phyloP scores from a whole-genome alignment of 2,797 vertebrate species.

The Graptemys geographica region DNA sequence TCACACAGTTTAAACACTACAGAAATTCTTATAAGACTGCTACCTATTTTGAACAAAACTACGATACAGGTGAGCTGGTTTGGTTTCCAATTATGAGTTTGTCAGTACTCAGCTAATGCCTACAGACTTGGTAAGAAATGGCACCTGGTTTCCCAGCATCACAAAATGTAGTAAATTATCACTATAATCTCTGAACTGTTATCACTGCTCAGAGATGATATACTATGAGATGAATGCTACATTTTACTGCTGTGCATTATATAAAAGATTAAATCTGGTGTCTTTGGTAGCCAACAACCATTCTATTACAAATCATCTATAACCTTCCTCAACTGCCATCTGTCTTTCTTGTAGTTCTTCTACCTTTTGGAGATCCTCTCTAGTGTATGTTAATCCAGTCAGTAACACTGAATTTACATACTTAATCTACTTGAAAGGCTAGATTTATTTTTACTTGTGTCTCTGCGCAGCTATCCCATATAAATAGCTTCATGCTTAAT shows the following conservation, averaged over 20 bases:
- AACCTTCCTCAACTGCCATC: neutral
- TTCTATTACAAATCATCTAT: neutral
- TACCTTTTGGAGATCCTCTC: neutral
- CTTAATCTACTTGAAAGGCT: neutral
- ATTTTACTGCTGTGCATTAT: neutral
- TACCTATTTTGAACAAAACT: neutral
- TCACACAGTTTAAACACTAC: neutral
- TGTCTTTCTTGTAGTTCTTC: neutral
- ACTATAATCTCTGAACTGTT: too few relatives aligned
- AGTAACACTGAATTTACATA: neutral
- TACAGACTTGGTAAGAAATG: too few relatives aligned
- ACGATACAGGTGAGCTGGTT: neutral
- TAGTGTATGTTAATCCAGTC: neutral
- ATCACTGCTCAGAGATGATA: too few relatives aligned
- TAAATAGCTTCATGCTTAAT: neutral
- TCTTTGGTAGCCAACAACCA: neutral
- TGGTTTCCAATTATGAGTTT: too few relatives aligned
- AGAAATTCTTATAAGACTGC: neutral
- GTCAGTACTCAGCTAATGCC: too few relatives aligned
- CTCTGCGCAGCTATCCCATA: neutral
- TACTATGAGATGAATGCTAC: neutral
- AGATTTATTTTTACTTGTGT: neutral
- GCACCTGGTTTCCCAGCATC: too few relatives aligned
- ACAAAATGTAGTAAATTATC: too few relatives aligned
- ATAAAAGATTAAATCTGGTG: neutral